A percentile compares a stretch with the other conserved stretches of the same genome.
phyloP scores from a whole-genome alignment of 2,888 invertebrate species.

The Drosophila multiciliata region DNA sequence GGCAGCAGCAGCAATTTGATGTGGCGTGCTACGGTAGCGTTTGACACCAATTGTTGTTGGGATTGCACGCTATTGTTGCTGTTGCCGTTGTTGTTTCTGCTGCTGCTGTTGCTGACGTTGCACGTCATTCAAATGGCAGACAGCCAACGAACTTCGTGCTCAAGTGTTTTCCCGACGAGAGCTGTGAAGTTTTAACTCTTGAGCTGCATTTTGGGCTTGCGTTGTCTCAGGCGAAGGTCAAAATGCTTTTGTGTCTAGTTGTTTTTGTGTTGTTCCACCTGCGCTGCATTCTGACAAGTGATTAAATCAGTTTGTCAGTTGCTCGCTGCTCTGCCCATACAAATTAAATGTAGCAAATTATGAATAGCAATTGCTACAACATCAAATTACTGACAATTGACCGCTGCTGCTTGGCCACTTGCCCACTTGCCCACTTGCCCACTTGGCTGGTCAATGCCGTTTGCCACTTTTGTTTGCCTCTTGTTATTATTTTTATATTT shows the following conservation, averaged over 20 bases:
- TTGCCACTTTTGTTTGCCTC: slow-evolving; percentile 45
- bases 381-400: slow-evolving; percentile 36
- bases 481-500: slow-evolving; percentile 11
- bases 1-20: slow-evolving; percentile 37
- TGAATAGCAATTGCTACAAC: slow-evolving; percentile 39
- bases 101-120: slow-evolving; percentile 55
- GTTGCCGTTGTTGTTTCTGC: not conserved
- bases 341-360: slow-evolving; percentile 63
- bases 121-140: slow-evolving; percentile 81
- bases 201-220: slow-evolving; percentile 52
- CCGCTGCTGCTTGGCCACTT: slow-evolving; percentile 11
- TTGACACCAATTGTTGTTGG: slow-evolving; percentile 78
- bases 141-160: slow-evolving; percentile 80
- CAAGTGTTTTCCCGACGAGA: slow-evolving; percentile 59
- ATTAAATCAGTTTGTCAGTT: slow-evolving; percentile 54
- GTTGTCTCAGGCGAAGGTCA: slow-evolving; percentile 71
- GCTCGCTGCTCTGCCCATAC: slow-evolving; percentile 13
- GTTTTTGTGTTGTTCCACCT: slow-evolving; percentile 47
- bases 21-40: slow-evolving; percentile 72
- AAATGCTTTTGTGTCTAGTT: slow-evolving; percentile 49
- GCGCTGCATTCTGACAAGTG: slow-evolving; percentile 65
- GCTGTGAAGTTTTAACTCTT: slow-evolving; percentile 49
- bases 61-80: slow-evolving; percentile 71
- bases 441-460: slow-evolving; percentile 78
- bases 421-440: slow-evolving; percentile 57